Evolutionary conservation across 2,888 invertebrate species (phyloP).

Genomic region (Lomographa bimaculata): DNA sequence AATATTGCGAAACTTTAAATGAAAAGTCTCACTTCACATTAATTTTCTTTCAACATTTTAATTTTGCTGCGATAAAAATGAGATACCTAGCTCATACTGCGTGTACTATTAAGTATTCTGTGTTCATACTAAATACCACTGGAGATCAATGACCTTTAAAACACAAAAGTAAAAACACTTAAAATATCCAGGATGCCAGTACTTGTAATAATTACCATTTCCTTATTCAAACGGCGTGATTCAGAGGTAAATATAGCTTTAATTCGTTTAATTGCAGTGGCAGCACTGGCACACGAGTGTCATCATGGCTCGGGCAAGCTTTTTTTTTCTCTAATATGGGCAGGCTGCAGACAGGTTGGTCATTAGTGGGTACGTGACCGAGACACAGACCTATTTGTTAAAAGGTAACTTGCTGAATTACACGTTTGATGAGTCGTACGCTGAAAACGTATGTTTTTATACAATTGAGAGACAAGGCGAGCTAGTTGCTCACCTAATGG

Average conservation of each 20-base stretch:
- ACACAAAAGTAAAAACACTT: too few relatives aligned
- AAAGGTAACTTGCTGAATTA: slow-evolving; percentile 11
- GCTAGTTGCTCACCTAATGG: too few relatives aligned
- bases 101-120: too few relatives aligned
- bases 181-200: slow-evolving; percentile 14
- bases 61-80: too few relatives aligned
- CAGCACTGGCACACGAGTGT: slow-evolving; percentile 6
- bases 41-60: too few relatives aligned
- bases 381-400: slow-evolving; percentile 9
- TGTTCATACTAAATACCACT: too few relatives aligned
- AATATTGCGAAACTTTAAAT: too few relatives aligned
- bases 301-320: slow-evolving; percentile 6
- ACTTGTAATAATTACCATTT: slow-evolving; percentile 23
- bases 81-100: not conserved
- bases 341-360: slow-evolving; percentile 12
- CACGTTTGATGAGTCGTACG: slow-evolving; percentile 10
- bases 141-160: too few relatives aligned
- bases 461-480: too few relatives aligned
- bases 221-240: slow-evolving; percentile 22
- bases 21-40: too few relatives aligned
- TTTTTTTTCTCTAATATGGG: too few relatives aligned
- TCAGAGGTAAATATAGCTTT: slow-evolving; percentile 22
- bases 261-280: slow-evolving; percentile 7
- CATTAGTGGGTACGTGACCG: slow-evolving; percentile 24
- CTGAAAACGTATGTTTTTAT: too few relatives aligned